Percentiles rank a stretch among this genome's conserved stretches.
phyloP scores from a whole-genome alignment of 1,140 invertebrate genomes.

The Holcopasites calliopsidis region DNA sequence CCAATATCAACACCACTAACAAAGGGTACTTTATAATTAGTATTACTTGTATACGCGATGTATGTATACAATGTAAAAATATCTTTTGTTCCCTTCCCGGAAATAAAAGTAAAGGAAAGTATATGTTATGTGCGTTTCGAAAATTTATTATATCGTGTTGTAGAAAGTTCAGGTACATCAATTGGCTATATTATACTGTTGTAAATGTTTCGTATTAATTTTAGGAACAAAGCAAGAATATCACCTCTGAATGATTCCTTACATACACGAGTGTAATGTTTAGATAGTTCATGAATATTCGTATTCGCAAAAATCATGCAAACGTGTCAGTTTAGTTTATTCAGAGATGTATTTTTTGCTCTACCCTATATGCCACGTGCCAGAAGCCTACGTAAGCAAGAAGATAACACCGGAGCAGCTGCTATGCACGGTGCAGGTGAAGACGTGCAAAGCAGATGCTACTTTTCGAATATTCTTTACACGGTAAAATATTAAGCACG shows the following conservation, averaged over 20 bases:
- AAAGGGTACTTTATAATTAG: too few relatives aligned
- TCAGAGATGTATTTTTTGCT: conserved; percentile 54
- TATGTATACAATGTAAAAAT: too few relatives aligned
- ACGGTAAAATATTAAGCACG: conserved; percentile 12
- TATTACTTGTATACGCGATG: neutral
- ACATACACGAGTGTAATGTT: neutral
- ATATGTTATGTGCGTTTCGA: neutral
- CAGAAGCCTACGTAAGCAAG: conserved; percentile 54
- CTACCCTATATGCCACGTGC: conserved; percentile 53
- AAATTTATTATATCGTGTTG: conserved; percentile 7
- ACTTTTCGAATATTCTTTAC: conserved; percentile 49
- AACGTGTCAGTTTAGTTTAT: conserved; percentile 19
- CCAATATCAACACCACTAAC: too few relatives aligned
- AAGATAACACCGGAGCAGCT: conserved; percentile 58
- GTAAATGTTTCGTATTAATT: neutral
- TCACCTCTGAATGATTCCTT: neutral
- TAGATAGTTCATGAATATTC: neutral
- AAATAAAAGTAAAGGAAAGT: neutral
- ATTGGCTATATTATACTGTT: neutral
- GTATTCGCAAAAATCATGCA: conserved; percentile 8
- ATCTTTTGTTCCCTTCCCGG: too few relatives aligned
- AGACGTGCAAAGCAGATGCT: conserved; percentile 52
- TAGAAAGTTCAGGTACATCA: neutral
- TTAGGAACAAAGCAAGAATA: neutral
- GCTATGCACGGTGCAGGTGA: conserved; percentile 53